phyloP scores from a whole-genome alignment of 2,888 invertebrate species.

The Agrochola litura region DNA sequence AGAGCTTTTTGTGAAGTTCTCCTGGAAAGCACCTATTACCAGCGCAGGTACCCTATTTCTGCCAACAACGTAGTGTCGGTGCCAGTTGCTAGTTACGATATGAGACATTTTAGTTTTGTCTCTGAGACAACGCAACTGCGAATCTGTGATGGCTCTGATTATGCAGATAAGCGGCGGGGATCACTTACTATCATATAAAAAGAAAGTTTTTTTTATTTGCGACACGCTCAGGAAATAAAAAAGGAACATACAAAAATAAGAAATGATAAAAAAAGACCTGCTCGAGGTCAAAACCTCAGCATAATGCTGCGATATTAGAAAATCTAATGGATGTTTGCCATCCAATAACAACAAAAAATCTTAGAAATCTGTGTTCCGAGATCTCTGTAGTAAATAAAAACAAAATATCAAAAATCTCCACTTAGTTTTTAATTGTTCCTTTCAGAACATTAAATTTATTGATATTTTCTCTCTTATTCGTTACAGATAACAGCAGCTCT shows the following conservation, averaged over 20 bases:
- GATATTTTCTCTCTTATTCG: slow-evolving; percentile 28
- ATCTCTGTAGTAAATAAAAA: background rate
- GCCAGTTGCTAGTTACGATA: background rate
- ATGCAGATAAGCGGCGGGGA: background rate
- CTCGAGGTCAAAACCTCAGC: background rate
- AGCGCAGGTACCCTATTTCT: too few relatives aligned
- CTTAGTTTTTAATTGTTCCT: slow-evolving; percentile 36
- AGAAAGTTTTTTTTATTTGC: background rate
- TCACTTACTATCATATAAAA: too few relatives aligned
- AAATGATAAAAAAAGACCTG: background rate
- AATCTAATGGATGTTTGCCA: background rate
- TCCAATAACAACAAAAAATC: background rate
- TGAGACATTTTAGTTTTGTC: background rate
- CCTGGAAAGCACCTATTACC: background rate
- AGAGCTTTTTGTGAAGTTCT: background rate
- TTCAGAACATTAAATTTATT: slow-evolving; percentile 21
- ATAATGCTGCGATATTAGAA: background rate
- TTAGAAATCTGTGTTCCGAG: background rate
- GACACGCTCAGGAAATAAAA: background rate
- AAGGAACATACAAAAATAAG: background rate
- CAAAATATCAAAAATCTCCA: slow-evolving; percentile 1
- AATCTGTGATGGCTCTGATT: background rate
- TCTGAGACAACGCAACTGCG: too few relatives aligned
- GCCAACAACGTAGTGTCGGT: too few relatives aligned
- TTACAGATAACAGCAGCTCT: slow-evolving; percentile 80